These are phyloP conservation scores for Anarrhichthys ocellatus DNA, from an alignment of 2,113 vertebrate genomes.

Conservation along the genomic window DNA sequence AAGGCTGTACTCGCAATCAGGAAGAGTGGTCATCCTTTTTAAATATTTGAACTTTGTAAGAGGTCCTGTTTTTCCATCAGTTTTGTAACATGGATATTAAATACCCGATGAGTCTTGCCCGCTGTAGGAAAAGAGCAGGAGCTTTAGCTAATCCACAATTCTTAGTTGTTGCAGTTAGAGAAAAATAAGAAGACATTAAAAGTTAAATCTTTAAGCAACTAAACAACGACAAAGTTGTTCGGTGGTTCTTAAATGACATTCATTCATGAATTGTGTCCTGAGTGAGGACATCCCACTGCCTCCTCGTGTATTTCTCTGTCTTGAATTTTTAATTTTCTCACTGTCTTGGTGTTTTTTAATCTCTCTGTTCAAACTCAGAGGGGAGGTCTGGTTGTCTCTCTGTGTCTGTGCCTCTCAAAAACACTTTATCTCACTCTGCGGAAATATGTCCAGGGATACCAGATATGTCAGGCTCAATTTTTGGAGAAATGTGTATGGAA, in stretches of 20 bases:
- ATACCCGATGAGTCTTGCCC: too few species aligned
- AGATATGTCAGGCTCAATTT: neutral
- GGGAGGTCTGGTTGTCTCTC: neutral
- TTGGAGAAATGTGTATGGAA: neutral
- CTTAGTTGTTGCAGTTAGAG: neutral
- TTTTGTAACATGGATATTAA: too few species aligned
- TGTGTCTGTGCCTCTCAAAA: neutral
- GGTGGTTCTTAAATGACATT: neutral
- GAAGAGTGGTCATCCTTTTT: too few species aligned
- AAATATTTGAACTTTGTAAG: too few species aligned
- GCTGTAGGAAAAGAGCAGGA: too few species aligned
- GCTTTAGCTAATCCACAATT: too few species aligned
- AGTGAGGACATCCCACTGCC: neutral
- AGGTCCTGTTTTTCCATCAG: too few species aligned
- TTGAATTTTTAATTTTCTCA: slow-evolving; percentile 6
- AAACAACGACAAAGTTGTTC: neutral
- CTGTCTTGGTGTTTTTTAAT: slow-evolving; percentile 23
- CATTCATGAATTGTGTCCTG: neutral
- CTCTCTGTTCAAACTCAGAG: slow-evolving; percentile 12
- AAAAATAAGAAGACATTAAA: neutral
- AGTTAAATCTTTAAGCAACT: neutral
- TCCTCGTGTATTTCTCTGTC: slow-evolving; percentile 5
- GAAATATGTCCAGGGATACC: neutral
- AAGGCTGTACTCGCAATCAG: too few species aligned
- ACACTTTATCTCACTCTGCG: neutral